Evolutionary conservation across 2,113 vertebrate genomes (phyloP).

Genomic region (Microcebus tavaratra): DNA sequence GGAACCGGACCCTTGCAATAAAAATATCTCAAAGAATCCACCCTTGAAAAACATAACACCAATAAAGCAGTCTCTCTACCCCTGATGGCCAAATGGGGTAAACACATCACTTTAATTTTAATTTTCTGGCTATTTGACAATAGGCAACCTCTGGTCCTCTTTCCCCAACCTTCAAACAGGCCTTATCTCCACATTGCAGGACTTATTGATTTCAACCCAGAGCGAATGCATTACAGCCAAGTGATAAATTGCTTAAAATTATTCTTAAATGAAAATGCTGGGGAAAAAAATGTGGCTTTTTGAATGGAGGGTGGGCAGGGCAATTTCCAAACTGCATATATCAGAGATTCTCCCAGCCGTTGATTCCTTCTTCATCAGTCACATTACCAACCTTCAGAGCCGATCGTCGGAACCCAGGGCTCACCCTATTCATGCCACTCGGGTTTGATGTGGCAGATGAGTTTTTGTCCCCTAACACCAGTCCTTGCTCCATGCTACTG

Average conservation of each 20-base stretch:
- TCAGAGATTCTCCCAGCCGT: background rate
- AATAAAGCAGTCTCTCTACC: background rate
- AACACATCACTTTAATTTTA: constrained; percentile 58
- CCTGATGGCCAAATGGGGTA: constrained; percentile 50
- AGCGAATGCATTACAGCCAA: constrained; percentile 70
- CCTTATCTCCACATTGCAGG: constrained; percentile 76
- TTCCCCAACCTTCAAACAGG: constrained; percentile 62
- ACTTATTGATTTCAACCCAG: constrained; percentile 73
- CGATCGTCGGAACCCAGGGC: background rate
- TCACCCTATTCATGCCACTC: background rate
- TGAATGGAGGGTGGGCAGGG: constrained; percentile 55
- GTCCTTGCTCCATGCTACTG: background rate
- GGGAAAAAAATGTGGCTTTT: constrained; percentile 38
- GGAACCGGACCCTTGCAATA: background rate
- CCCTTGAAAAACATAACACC: constrained; percentile 30
- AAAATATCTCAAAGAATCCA: constrained; percentile 41
- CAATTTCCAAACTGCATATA: constrained; percentile 51
- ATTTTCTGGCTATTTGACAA: constrained; percentile 74
- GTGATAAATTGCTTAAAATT: constrained; percentile 81
- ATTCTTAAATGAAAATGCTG: constrained; percentile 73
- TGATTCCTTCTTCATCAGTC: constrained; percentile 7
- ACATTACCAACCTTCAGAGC: background rate
- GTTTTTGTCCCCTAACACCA: background rate
- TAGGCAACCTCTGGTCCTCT: constrained; percentile 61
- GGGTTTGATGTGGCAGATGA: background rate